Conservation (phyloP, 1,140 invertebrate genomes). For the Ganaspis sp. region DNA sequence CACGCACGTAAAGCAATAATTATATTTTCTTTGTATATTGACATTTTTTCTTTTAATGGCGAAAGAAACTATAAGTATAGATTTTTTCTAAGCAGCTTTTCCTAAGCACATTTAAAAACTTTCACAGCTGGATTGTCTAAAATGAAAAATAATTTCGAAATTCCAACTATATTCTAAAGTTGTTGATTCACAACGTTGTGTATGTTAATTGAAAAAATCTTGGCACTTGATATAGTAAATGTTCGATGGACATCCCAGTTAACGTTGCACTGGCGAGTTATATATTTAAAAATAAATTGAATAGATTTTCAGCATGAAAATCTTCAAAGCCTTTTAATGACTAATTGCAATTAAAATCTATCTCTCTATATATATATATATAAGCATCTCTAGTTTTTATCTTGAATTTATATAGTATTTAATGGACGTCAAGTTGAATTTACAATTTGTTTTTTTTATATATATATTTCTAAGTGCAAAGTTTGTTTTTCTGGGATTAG, state of each 20-base stretch:
- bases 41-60: background rate
- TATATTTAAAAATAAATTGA: background rate
- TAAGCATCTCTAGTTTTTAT: background rate
- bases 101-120: background rate
- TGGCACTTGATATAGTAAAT: slow-evolving; percentile 64
- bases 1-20: too few species aligned
- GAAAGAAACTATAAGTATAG: background rate
- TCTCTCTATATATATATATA: slow-evolving; percentile 3
- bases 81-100: too few species aligned
- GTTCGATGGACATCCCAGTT: slow-evolving; percentile 54
- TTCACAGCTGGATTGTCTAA: slow-evolving; percentile 35
- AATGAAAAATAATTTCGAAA: slow-evolving; percentile 34
- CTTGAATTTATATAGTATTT: too few species aligned
- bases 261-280: background rate
- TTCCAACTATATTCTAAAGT: slow-evolving; percentile 42
- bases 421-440: background rate
- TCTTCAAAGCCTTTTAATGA: background rate
- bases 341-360: background rate
- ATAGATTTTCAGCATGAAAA: background rate
- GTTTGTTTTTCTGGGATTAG: slow-evolving; percentile 20
- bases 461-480: background rate
- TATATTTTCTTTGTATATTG: too few species aligned
- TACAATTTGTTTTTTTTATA: background rate
- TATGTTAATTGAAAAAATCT: slow-evolving; percentile 51
- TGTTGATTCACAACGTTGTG: slow-evolving; percentile 5